These are phyloP conservation scores for Ptiloglossa arizonensis DNA, from an alignment of 1,140 invertebrate species.

Conservation along the genomic window DNA sequence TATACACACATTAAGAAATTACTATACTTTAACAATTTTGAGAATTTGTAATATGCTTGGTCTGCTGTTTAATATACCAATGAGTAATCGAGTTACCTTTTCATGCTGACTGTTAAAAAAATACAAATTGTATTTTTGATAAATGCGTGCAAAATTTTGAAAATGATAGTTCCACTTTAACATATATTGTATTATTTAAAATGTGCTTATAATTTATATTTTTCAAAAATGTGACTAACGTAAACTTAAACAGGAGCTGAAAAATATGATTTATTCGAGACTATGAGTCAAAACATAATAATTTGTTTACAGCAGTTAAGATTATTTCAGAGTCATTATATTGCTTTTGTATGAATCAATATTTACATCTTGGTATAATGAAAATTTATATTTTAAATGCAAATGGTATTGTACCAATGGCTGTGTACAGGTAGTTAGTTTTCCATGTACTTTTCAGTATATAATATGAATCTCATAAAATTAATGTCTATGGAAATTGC, in stretches of 20 bases:
- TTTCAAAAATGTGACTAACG: constrained; percentile 24
- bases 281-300: constrained; percentile 60
- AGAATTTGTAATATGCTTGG: constrained; percentile 10
- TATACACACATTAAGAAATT: constrained; percentile 35
- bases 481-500: constrained; percentile 48
- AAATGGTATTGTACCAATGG: constrained; percentile 50
- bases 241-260: constrained; percentile 47
- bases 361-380: constrained; percentile 57
- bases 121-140: constrained; percentile 27
- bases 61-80: constrained; percentile 23
- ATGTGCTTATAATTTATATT: constrained; percentile 17
- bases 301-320: constrained; percentile 45
- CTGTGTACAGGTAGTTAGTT: constrained; percentile 47
- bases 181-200: constrained; percentile 28
- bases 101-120: constrained; percentile 31
- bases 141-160: constrained; percentile 14
- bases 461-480: constrained; percentile 54
- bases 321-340: constrained; percentile 46
- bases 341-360: constrained; percentile 58
- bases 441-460: constrained; percentile 46
- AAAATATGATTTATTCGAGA: constrained; percentile 56
- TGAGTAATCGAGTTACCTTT: constrained; percentile 30
- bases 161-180: constrained; percentile 48
- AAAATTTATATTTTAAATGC: constrained; percentile 64
- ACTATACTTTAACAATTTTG: constrained; percentile 29